Evolutionary conservation across 2,888 invertebrate genomes (phyloP), one percentile per base, ranked within the genome.

Genomic region (Mamestra brassicae): DNA sequence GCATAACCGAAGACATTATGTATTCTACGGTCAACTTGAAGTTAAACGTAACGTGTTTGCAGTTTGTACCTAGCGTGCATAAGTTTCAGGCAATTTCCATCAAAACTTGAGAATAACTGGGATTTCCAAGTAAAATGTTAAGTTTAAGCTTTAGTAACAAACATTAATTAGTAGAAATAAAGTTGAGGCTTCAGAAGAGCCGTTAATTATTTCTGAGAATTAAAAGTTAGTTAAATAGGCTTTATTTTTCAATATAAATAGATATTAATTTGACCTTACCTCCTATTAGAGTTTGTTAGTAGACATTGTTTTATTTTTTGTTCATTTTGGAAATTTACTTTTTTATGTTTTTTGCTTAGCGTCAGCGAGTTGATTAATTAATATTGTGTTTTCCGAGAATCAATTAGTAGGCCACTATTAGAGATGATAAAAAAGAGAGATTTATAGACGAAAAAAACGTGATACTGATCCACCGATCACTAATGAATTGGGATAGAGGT

Each of bases 11-110:
- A 38, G 50, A 3, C 68, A 83, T 83, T 83, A 70, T 45, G 80
- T 84, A 84, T 85, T 85, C 84, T 72, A 57, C 57, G 84, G 80
- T 84, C 83, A 84, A 82, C 80, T 74, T 65, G 34, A 75, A 80
- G 69, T 71, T 73, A 52, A 63, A 77, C 57, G 52, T 47, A 71
- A 68, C 78, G 74, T 83, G 85, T 85, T 77, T 73, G 76, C 68
- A 82, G 83, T 80, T 74, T 70, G 67, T 72, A 72, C 74, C 64
- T 73, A 60, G 55, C 61, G 55, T 58, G 73, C 74, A 64, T 78
- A 85, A 85, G 65, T 85, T 85, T 71, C 36, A 73, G 34, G 71
- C 70, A 82, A 84, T 82, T 82, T 74, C 72, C 78, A 76, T 71
- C 70, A 76, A 62, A 85, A 85, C 82, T 85, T 76, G 45, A 52